Base-by-base conservation (phyloP, 2,113 vertebrate species). In the Cisticola juncidis region DNA sequence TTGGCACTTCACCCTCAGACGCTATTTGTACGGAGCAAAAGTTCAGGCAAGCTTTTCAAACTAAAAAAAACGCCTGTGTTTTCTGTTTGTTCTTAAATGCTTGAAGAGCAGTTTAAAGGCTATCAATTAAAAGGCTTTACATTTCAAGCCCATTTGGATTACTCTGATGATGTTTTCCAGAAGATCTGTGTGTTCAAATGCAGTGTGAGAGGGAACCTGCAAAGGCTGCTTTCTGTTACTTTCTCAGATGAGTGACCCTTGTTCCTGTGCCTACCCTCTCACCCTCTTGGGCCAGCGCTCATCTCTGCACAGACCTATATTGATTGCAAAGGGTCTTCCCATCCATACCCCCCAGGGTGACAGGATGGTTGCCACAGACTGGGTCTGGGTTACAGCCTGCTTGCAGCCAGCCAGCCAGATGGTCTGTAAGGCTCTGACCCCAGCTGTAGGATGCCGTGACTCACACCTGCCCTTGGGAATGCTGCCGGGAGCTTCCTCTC, bases 391-490 rank as follows among this genome's bases (percentile, higher is more conserved):
- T 84, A 14, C 3, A 71, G 42, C 6, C 36, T 15, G 33, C 16
- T 38, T 48, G 81, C 12, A 81, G 80, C 35, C 70, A 90, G 88
- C 9, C 86, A 86, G 81, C 6, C 88, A 83, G 73, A 64, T 77
- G 81, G 88, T 44, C 79, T 51, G 47, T 29, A 61, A 77, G 86
- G 85, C 66, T 66, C 45, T 90, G 88, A 81, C 71, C 90, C 96
- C 76, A 73, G 85, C 78, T 86, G 74, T 48, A 68, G 90, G 72
- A 86, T 85, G 40, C 87, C 40, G 11, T 97, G 95, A 95, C 81
- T 95, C 96, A 95, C 72, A 20, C 42, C 33, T 56, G 84, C 90
- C 90, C 74, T 60, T 51, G 79, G 58, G 48, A 88, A 86, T n/a
- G 23, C 42, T 86, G 28, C 11, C 5, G 56, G 86, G 81, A 93